Conservation (phyloP, 2,888 invertebrate species). For the Drosophila paramelanica region DNA sequence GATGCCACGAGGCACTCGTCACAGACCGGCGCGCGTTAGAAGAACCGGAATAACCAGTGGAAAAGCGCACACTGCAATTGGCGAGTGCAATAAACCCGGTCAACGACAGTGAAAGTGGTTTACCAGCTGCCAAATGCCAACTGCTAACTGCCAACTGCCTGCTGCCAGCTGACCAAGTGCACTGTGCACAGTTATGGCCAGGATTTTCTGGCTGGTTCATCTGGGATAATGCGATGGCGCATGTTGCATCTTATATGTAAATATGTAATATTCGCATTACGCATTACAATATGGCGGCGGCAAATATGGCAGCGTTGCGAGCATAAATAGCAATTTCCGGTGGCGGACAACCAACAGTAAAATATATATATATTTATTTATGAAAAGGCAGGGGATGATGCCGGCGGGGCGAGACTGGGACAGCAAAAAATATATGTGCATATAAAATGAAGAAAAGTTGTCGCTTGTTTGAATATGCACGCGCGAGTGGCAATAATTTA, state of each 20-base stretch:
- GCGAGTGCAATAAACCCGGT: constrained; percentile 75
- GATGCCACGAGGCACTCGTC: constrained; percentile 63
- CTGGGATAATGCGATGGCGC: constrained; percentile 2
- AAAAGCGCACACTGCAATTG: constrained; percentile 62
- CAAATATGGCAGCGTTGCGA: constrained; percentile 44
- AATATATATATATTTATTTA: constrained; percentile 5
- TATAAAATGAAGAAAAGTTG: constrained; percentile 51
- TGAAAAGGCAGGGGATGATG: constrained; percentile 6
- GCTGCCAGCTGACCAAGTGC: no score
- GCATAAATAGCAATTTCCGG: constrained; percentile 73
- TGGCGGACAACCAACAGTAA: constrained; percentile 24
- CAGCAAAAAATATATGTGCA: constrained; percentile 9
- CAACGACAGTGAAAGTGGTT: constrained; percentile 79
- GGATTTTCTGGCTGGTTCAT: constrained; percentile 7
- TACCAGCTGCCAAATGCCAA: constrained; percentile 29
- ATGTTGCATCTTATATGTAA: background rate
- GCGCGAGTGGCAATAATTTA: constrained; percentile 76
- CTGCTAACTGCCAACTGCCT: background rate
- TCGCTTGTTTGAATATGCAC: constrained; percentile 62
- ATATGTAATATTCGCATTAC: constrained; percentile 1
- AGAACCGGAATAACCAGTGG: constrained; percentile 78
- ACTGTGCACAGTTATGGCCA: constrained; percentile 14
- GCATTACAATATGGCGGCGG: background rate
- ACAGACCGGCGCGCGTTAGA: constrained; percentile 66
- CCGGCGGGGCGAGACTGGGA: constrained; percentile 21